Evolutionary conservation across 2,888 invertebrate species (phyloP).

Genomic region (Aleiodes leptofemur): DNA sequence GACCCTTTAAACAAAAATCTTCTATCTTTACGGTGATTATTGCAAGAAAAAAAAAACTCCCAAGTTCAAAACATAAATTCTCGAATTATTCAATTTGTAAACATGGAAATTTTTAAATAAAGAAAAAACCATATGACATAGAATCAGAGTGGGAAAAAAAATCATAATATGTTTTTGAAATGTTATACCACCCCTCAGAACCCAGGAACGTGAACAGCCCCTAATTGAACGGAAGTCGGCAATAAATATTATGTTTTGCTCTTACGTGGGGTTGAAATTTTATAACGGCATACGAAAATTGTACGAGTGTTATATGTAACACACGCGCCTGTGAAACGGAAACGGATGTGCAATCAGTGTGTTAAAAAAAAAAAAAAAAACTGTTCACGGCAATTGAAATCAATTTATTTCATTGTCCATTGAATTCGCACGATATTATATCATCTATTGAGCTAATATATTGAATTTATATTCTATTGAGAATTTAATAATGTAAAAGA

Average conservation of each 20-base stretch:
- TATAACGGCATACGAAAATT: conserved; percentile 62
- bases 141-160: conserved; percentile 19
- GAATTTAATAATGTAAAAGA: neutral
- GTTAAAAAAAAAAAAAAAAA: conserved; percentile 36
- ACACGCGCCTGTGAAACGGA: conserved; percentile 59
- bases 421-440: conserved; percentile 31
- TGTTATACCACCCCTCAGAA: conserved; percentile 15
- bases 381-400: conserved; percentile 44
- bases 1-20: no score
- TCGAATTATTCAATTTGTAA: neutral
- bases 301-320: conserved; percentile 37
- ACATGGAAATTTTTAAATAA: conserved; percentile 2
- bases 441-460: conserved; percentile 25
- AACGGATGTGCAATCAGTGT: conserved; percentile 72
- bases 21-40: no score
- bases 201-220: conserved; percentile 65
- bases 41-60: conserved; percentile 64
- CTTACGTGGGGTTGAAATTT: conserved; percentile 64
- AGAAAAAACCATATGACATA: conserved; percentile 24
- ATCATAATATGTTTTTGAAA: conserved; percentile 12
- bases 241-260: conserved; percentile 73
- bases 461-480: conserved; percentile 1
- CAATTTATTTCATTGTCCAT: conserved; percentile 45
- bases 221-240: conserved; percentile 75
- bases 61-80: no score